Conservation (phyloP, 2,888 invertebrate species). For the Calameuta pallipes region DNA sequence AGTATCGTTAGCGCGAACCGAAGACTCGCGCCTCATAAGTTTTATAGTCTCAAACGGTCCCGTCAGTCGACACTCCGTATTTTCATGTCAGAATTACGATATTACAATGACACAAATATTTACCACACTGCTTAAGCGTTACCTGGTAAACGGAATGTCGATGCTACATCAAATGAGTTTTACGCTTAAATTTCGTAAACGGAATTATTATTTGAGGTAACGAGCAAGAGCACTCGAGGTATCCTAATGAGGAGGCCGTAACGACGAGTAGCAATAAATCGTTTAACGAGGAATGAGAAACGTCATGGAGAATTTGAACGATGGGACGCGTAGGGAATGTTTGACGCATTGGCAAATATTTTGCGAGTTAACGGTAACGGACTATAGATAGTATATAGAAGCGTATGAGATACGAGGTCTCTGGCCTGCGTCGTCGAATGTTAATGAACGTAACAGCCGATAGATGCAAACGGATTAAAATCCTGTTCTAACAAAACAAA, state of each 20-base stretch:
- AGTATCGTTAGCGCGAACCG: background rate
- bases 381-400: background rate
- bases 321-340: background rate
- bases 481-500: constrained; percentile 35
- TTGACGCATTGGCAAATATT: background rate
- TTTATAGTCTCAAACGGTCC: background rate
- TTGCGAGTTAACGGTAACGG: background rate
- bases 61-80: background rate
- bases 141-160: background rate
- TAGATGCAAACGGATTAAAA: constrained; percentile 15
- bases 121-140: background rate
- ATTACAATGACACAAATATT: background rate
- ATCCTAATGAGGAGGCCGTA: background rate
- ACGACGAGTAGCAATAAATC: no score
- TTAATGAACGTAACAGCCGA: background rate
- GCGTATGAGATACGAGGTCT: background rate
- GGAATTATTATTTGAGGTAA: background rate
- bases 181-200: background rate
- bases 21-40: background rate
- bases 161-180: background rate
- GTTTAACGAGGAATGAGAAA: background rate
- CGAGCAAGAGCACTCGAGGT: background rate
- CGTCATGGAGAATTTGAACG: background rate
- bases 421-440: constrained; percentile 7
- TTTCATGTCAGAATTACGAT: background rate